Evolutionary conservation across 2,888 invertebrate species (phyloP).

Genomic region (Cosmopolites sordidus): DNA sequence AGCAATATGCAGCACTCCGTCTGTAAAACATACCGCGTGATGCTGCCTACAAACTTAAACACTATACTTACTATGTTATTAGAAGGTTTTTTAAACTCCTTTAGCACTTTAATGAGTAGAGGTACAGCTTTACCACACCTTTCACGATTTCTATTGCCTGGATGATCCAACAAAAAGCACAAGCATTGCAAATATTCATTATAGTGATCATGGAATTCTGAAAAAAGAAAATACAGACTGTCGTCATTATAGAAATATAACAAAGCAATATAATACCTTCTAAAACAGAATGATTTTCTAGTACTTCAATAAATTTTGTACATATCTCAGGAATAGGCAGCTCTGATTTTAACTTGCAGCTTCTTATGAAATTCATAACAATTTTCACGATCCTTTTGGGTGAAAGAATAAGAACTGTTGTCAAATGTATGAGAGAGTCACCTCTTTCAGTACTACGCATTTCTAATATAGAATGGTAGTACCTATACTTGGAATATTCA

Average conservation of each 20-base stretch:
- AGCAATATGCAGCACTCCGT: conserved; percentile 42
- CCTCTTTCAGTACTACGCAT: conserved; percentile 41
- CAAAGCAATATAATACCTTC: conserved; percentile 30
- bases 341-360: conserved; percentile 40
- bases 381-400: conserved; percentile 43
- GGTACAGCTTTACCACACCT: conserved; percentile 36
- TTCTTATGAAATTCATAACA: conserved; percentile 40
- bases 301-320: conserved; percentile 36
- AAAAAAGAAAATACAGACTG: conserved; percentile 8
- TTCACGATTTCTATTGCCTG: conserved; percentile 36
- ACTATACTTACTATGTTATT: conserved; percentile 31
- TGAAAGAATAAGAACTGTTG: conserved; percentile 38
- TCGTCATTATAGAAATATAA: too few relatives aligned
- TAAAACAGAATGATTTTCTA: conserved; percentile 32
- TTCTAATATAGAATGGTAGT: conserved; percentile 37
- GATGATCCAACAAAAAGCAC: conserved; percentile 40
- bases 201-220: conserved; percentile 33
- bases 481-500: conserved; percentile 39
- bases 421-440: conserved; percentile 39
- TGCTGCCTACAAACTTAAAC: too few relatives aligned
- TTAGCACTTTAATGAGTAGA: conserved; percentile 36
- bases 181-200: conserved; percentile 41
- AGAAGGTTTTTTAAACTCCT: conserved; percentile 32
- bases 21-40: conserved; percentile 22
- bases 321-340: conserved; percentile 42